These are phyloP conservation scores for Hippocampus comes DNA, from an alignment of 2,113 vertebrate genomes.

Conservation along the genomic window DNA sequence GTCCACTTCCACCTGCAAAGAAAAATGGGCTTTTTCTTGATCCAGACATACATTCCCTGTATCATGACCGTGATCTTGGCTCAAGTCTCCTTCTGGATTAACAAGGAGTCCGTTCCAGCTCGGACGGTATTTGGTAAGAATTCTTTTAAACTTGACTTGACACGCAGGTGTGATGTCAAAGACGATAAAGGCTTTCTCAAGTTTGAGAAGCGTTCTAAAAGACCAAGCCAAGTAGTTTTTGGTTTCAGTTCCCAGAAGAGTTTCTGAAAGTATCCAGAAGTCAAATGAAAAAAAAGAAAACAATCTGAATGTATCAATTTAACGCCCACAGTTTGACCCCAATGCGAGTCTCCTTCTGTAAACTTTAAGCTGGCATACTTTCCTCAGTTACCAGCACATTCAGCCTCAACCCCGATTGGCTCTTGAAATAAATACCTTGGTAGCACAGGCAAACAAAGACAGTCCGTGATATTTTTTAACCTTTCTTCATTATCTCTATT, in stretches of 20 bases:
- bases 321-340: slow-evolving; percentile 37
- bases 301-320: slow-evolving; percentile 25
- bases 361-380: slow-evolving; percentile 27
- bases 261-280: slow-evolving; percentile 15
- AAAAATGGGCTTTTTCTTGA: slow-evolving; percentile 98
- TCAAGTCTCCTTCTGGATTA: slow-evolving; percentile 97
- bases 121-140: slow-evolving; percentile 92
- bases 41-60: slow-evolving; percentile 95
- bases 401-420: not conserved
- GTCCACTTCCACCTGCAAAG: slow-evolving; percentile 96
- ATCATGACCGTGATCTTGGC: slow-evolving; percentile 97
- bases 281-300: slow-evolving; percentile 3
- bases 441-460: slow-evolving; percentile 21
- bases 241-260: not conserved
- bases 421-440: slow-evolving; percentile 1
- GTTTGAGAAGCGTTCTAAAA: not conserved
- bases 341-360: slow-evolving; percentile 3
- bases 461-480: slow-evolving; percentile 17
- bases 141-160: slow-evolving; percentile 18
- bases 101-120: slow-evolving; percentile 95
- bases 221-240: slow-evolving; percentile 2
- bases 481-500: slow-evolving; percentile 35
- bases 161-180: not conserved
- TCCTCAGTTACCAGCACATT: slow-evolving; percentile 1
- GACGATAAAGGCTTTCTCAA: not conserved